phyloP scores from a whole-genome alignment of 2,888 invertebrate species.

The Phyto melanocephala region DNA sequence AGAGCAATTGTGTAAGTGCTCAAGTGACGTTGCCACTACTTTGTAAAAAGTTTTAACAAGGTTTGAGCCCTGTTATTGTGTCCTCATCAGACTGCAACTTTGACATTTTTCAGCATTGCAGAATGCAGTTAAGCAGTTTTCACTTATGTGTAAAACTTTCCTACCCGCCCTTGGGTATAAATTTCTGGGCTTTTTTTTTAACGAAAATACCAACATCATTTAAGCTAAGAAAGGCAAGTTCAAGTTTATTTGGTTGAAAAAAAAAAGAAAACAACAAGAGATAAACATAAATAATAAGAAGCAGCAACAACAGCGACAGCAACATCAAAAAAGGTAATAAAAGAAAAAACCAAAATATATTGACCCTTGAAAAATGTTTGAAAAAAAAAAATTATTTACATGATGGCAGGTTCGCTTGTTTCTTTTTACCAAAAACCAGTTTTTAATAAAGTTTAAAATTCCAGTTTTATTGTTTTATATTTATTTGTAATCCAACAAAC shows the following conservation, averaged over 20 bases:
- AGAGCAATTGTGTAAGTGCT: too few relatives aligned
- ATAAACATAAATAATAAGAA: constrained; percentile 13
- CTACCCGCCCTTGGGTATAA: neutral
- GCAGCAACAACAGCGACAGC: neutral
- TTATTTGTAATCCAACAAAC: neutral
- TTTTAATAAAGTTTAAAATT: neutral
- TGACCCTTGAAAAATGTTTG: constrained; percentile 60
- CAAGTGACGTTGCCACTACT: too few relatives aligned
- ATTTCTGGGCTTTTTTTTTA: neutral
- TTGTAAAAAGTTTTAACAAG: too few relatives aligned
- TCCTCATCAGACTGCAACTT: too few relatives aligned
- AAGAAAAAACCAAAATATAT: constrained; percentile 48
- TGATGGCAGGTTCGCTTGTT: neutral
- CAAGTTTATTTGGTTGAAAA: constrained; percentile 67
- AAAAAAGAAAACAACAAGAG: constrained; percentile 28
- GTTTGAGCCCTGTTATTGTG: too few relatives aligned
- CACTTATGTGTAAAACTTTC: neutral
- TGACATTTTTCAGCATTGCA: too few relatives aligned
- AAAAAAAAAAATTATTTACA: constrained; percentile 30
- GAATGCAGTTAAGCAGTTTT: too few relatives aligned
- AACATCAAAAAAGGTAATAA: constrained; percentile 26
- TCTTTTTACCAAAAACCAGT: neutral
- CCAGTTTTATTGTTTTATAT: constrained; percentile 33
- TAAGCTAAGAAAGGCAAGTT: constrained; percentile 64
- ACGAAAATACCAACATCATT: constrained; percentile 35